A percentile compares a stretch with the other conserved stretches of the same genome.
phyloP scores from a whole-genome alignment of 2,113 vertebrate species.

The Kryptolebias marmoratus region DNA sequence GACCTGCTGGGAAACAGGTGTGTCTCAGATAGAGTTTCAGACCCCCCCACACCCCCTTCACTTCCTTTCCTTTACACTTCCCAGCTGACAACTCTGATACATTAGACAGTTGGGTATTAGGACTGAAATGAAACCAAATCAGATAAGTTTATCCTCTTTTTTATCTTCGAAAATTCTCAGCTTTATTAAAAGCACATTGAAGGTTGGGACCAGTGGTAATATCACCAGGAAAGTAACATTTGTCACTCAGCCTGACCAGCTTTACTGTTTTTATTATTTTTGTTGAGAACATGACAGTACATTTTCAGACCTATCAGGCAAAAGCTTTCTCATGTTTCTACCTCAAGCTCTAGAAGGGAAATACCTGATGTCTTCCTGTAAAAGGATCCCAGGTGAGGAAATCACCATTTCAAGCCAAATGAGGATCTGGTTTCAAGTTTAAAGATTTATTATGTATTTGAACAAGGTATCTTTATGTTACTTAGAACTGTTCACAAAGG shows the following conservation, averaged over 20 bases:
- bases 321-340: conserved; percentile 68
- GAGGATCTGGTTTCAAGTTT: conserved; percentile 43
- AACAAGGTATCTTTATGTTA: background rate
- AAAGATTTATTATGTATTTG: conserved; percentile 23
- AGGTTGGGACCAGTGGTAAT: conserved; percentile 9
- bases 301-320: conserved; percentile 49
- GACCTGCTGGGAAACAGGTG: conserved; percentile 80
- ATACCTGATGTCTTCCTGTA: conserved; percentile 75
- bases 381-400: conserved; percentile 70
- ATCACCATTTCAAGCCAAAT: conserved; percentile 56
- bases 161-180: background rate
- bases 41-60: conserved; percentile 15
- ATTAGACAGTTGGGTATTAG: conserved; percentile 33
- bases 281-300: conserved; percentile 59
- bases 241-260: conserved; percentile 29
- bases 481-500: background rate
- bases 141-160: background rate
- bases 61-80: conserved; percentile 43
- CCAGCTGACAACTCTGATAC: conserved; percentile 52
- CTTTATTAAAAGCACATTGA: background rate
- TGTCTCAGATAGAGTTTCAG: conserved; percentile 81
- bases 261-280: conserved; percentile 49
- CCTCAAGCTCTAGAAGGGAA: conserved; percentile 59
- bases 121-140: conserved; percentile 38
- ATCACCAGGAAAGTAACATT: conserved; percentile 26